Conservation (phyloP, 2,797 vertebrate genomes). For the Columba guinea region DNA sequence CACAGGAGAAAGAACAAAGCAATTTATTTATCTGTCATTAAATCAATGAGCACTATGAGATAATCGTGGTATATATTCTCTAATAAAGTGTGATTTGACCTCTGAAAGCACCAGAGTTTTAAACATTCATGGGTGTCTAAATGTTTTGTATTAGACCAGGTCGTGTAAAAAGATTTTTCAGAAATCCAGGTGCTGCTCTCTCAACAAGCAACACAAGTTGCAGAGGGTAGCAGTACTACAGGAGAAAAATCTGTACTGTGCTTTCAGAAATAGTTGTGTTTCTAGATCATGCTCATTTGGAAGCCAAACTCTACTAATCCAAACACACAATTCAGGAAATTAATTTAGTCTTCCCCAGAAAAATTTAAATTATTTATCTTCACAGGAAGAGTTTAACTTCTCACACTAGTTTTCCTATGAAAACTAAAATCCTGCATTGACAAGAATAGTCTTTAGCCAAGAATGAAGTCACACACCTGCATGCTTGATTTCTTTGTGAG, state of each 20-base stretch:
- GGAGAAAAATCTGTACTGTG: background rate
- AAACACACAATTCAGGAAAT: background rate
- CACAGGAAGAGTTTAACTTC: background rate
- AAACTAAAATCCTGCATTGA: background rate
- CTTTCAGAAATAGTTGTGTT: background rate
- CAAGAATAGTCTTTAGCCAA: background rate
- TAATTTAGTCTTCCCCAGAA: background rate
- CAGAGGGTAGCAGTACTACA: background rate
- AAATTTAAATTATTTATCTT: background rate
- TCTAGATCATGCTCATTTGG: background rate
- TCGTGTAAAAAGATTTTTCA: background rate
- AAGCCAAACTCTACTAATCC: background rate
- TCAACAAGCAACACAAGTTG: background rate
- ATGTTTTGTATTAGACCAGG: background rate
- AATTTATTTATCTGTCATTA: background rate
- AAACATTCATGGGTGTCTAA: background rate
- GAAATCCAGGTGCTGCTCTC: background rate
- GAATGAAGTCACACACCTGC: background rate
- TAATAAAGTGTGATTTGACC: background rate
- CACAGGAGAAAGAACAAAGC: background rate
- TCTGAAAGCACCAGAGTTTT: background rate
- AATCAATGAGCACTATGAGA: background rate
- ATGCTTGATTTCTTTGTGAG: background rate
- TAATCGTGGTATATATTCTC: background rate
- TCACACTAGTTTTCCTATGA: background rate